These are phyloP conservation scores for Circaetus gallicus DNA, from an alignment of 2,113 vertebrate genomes.

Conservation along the genomic window DNA sequence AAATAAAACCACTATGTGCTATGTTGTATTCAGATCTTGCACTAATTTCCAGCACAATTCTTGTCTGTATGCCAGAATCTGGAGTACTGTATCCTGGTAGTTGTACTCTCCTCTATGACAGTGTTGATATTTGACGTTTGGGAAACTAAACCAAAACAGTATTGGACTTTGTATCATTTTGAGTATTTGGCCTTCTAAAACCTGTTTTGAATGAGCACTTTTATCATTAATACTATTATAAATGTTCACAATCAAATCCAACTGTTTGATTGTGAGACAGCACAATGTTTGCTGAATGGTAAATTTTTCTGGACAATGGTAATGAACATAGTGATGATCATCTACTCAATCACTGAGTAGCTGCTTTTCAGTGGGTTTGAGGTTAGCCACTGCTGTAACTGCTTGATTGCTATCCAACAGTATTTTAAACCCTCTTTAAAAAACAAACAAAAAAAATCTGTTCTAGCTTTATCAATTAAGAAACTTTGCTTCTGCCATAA, in stretches of 20 bases:
- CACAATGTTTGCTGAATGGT: rapidly evolving
- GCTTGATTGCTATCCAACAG: background rate
- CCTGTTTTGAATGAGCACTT: background rate
- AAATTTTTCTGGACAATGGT: background rate
- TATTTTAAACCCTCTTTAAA: background rate
- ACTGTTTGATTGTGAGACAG: background rate
- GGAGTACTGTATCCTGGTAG: background rate
- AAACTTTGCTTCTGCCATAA: background rate
- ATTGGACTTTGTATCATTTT: background rate
- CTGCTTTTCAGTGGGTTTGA: background rate
- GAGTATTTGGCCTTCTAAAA: background rate
- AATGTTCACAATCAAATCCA: background rate
- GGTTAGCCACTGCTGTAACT: background rate
- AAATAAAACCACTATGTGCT: background rate
- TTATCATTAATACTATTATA: background rate
- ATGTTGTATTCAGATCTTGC: background rate
- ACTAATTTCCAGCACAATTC: background rate
- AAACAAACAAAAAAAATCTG: no score
- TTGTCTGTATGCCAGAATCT: background rate
- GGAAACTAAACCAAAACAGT: background rate
- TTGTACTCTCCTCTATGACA: background rate
- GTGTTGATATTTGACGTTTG: background rate
- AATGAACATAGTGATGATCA: background rate
- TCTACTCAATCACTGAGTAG: background rate
- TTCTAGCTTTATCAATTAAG: background rate